Percentiles rank a stretch among this genome's conserved stretches.
These are phyloP conservation scores for Corythaeola cristata DNA, from an alignment of 2,113 vertebrate genomes.

Conservation along the genomic window DNA sequence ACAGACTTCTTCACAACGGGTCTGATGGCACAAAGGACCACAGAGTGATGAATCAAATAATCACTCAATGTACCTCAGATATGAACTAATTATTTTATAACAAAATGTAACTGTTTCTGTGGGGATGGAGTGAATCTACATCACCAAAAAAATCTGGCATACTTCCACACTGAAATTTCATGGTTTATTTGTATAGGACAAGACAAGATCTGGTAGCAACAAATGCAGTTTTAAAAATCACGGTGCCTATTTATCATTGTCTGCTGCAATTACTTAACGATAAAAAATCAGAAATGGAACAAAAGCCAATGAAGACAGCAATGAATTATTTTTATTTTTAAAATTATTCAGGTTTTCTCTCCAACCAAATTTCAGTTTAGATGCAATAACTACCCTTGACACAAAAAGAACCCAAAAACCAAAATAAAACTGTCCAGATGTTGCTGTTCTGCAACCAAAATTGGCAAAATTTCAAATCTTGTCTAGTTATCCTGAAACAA, in stretches of 20 bases:
- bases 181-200: not conserved
- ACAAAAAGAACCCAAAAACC: too few relatives aligned
- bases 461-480: not conserved
- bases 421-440: not conserved
- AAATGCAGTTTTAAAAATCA: not conserved
- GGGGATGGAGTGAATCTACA: not conserved
- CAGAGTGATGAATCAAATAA: not conserved
- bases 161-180: not conserved
- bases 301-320: fast-evolving
- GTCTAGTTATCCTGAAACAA: not conserved
- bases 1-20: not conserved
- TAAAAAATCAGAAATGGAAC: not conserved
- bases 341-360: not conserved
- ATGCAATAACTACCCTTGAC: not conserved
- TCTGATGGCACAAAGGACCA: not conserved
- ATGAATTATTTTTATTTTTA: not conserved
- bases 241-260: not conserved
- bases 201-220: not conserved
- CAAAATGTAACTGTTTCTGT: not conserved
- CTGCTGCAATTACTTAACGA: not conserved
- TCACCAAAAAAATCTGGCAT: not conserved
- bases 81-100: not conserved
- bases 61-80: not conserved
- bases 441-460: not conserved
- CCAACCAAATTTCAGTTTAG: not conserved